Conservation (phyloP, 2,113 vertebrate species). For the Sebastes schlegelii region DNA sequence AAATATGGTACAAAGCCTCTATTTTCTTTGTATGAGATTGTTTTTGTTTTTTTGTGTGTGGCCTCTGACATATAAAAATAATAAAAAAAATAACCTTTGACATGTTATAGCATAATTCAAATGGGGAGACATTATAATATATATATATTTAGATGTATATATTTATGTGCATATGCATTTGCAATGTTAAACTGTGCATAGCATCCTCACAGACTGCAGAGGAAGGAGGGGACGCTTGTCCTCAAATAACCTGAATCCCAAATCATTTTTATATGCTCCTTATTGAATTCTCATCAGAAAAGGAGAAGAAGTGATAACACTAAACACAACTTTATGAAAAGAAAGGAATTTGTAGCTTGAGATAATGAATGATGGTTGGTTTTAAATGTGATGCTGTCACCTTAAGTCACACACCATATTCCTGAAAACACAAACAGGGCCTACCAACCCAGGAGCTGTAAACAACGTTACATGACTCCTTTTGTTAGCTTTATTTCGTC, state of each 20-base stretch:
- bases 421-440: not conserved
- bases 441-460: not conserved
- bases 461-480: not conserved
- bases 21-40: not conserved
- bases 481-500: not conserved
- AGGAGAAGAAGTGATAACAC: not conserved
- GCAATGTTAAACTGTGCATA: not conserved
- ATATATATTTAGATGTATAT: no score
- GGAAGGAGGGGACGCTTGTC: constrained; percentile 36
- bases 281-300: not conserved
- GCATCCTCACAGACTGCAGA: constrained; percentile 33
- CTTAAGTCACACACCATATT: constrained; percentile 10
- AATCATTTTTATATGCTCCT: not conserved
- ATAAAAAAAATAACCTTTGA: no score
- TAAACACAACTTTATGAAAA: not conserved
- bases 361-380: not conserved
- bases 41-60: not conserved
- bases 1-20: not conserved
- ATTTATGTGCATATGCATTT: no score
- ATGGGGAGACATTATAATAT: no score
- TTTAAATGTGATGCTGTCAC: not conserved
- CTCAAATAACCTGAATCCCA: constrained; percentile 56
- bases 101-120: no score
- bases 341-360: not conserved
- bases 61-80: no score